Evolutionary conservation across 92 coral and sea anemone species (phyloP).

Genomic region (Paramuricea clavata): DNA sequence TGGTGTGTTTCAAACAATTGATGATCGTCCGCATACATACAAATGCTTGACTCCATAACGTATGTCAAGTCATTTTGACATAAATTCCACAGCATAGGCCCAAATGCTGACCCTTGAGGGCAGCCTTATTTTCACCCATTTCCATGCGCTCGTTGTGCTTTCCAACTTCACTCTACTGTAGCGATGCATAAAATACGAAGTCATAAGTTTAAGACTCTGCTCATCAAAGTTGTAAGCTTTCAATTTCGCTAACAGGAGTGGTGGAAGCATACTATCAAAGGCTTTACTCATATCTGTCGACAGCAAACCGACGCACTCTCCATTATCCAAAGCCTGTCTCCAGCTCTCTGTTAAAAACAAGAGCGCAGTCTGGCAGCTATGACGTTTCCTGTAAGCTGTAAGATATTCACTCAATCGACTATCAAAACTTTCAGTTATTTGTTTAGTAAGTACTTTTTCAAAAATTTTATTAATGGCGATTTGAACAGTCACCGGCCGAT

Average conservation of each 20-base stretch:
- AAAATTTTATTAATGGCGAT: slow-evolving; percentile 29
- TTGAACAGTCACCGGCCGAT: slow-evolving; percentile 26
- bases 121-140: slow-evolving; percentile 47
- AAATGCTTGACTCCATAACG: slow-evolving; percentile 26
- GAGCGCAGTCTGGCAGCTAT: slow-evolving; percentile 22
- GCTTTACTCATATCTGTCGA: not conserved
- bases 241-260: slow-evolving; percentile 31
- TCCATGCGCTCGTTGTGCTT: slow-evolving; percentile 48
- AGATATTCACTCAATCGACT: not conserved
- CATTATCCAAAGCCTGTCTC: not conserved
- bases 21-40: slow-evolving; percentile 69
- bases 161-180: slow-evolving; percentile 47
- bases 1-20: slow-evolving; percentile 54
- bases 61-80: slow-evolving; percentile 60
- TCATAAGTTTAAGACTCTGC: slow-evolving; percentile 36
- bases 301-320: not conserved
- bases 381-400: slow-evolving; percentile 28
- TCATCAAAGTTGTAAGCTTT: slow-evolving; percentile 65
- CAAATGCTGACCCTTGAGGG: slow-evolving; percentile 63
- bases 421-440: slow-evolving; percentile 4
- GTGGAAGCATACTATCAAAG: not conserved
- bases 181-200: slow-evolving; percentile 46
- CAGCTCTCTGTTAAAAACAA: slow-evolving; percentile 1
- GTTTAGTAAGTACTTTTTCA: slow-evolving; percentile 26
- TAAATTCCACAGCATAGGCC: slow-evolving; percentile 45